Evolutionary conservation across 2,888 invertebrate genomes (phyloP).

Genomic region (Latrodectus hesperus): DNA sequence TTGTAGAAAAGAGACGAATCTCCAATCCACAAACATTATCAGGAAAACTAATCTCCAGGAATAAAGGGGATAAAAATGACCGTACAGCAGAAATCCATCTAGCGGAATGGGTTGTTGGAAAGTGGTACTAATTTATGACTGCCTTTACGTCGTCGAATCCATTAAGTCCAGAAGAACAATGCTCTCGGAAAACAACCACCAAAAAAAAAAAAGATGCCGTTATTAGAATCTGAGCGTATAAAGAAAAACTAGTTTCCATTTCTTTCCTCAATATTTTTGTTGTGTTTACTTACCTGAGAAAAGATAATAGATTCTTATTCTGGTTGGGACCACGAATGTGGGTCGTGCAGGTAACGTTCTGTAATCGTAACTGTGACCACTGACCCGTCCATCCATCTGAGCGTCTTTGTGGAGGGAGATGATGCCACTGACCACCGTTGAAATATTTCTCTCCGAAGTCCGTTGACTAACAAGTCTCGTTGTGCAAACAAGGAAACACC

Average conservation of each 20-base stretch:
- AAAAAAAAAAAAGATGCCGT: background rate
- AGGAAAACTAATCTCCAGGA: no score
- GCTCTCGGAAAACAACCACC: background rate
- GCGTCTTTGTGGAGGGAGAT: background rate
- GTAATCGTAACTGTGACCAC: slow-evolving; percentile 4
- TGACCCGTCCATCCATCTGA: slow-evolving; percentile 15
- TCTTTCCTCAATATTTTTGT: no score
- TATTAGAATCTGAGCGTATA: background rate
- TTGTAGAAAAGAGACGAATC: no score
- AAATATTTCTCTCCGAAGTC: background rate
- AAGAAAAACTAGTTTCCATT: no score
- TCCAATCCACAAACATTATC: no score
- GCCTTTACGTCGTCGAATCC: background rate
- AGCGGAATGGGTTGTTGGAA: background rate
- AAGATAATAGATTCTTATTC: slow-evolving; percentile 53
- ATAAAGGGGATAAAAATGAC: no score
- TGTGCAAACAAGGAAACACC: background rate
- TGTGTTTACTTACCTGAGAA: background rate
- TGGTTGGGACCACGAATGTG: slow-evolving; percentile 8
- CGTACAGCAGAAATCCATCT: background rate
- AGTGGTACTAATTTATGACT: background rate
- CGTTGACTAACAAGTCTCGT: background rate
- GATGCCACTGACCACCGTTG: background rate
- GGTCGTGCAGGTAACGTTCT: slow-evolving; percentile 24
- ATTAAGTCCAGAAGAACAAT: background rate